phyloP scores from a whole-genome alignment of 35 echinoderm and acorn worm genomes.

The Anneissia japonica region DNA sequence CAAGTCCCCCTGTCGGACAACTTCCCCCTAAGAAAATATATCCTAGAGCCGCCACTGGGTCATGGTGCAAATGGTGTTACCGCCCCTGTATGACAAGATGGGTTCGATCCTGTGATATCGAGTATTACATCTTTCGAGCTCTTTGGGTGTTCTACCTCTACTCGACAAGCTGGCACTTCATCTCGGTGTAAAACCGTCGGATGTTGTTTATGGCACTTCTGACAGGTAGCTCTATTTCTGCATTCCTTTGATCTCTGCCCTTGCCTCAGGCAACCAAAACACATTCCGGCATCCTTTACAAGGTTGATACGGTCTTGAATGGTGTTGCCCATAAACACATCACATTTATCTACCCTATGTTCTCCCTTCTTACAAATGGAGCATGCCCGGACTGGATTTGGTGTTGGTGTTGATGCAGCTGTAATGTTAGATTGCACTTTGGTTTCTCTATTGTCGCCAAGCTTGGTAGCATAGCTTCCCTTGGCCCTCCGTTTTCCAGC shows the following conservation, averaged over 20 bases:
- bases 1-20: not conserved
- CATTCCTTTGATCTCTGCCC: constrained; percentile 11
- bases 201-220: not conserved
- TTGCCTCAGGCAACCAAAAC: constrained; percentile 5
- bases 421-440: too few relatives aligned
- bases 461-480: too few relatives aligned
- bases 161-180: not conserved
- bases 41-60: not conserved
- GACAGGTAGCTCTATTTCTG: constrained; percentile 1
- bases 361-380: too few relatives aligned
- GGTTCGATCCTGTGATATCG: not conserved
- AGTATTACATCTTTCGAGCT: not conserved
- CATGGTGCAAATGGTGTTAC: not conserved
- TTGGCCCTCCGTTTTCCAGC: too few relatives aligned
- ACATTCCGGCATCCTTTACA: not conserved
- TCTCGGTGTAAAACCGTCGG: constrained; percentile 21
- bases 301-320: too few relatives aligned
- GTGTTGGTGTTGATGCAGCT: too few relatives aligned
- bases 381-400: too few relatives aligned
- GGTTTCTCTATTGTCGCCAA: too few relatives aligned
- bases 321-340: too few relatives aligned
- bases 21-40: not conserved
- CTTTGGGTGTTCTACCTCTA: not conserved
- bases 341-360: too few relatives aligned
- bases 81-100: not conserved